Conservation (phyloP, 1,140 invertebrate species). For the Zaprionus africanus region DNA sequence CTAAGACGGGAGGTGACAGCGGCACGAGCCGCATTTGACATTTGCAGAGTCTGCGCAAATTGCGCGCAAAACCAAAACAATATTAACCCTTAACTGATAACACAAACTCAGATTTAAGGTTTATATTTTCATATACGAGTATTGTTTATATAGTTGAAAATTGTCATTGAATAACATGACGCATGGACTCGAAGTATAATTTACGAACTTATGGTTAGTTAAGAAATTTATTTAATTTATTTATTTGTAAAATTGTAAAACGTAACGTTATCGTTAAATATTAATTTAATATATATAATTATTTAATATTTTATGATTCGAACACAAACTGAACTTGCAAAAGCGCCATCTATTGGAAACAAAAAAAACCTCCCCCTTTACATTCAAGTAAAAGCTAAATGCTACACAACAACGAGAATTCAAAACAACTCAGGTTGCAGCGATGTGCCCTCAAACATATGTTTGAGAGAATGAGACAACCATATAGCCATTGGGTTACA, state of each 20-base stretch:
- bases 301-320: neutral
- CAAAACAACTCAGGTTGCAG: too few species aligned
- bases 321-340: neutral
- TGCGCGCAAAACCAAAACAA: constrained; percentile 38
- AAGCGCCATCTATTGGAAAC: constrained; percentile 15
- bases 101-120: neutral
- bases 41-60: constrained; percentile 30
- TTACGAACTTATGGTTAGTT: too few species aligned
- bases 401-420: neutral
- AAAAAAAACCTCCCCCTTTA: neutral
- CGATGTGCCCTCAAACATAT: neutral
- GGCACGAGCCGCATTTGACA: constrained; percentile 19
- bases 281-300: too few species aligned
- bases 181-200: too few species aligned
- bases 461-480: constrained; percentile 16
- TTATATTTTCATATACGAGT: neutral
- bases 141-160: neutral
- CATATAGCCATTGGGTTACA: neutral
- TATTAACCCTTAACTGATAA: constrained; percentile 16
- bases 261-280: too few species aligned
- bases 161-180: too few species aligned
- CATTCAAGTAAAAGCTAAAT: neutral
- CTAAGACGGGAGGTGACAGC: neutral
- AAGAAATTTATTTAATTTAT: too few species aligned
- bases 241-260: too few species aligned